phyloP scores from a whole-genome alignment of 2,113 vertebrate species.

The Nerophis lumbriciformis region DNA sequence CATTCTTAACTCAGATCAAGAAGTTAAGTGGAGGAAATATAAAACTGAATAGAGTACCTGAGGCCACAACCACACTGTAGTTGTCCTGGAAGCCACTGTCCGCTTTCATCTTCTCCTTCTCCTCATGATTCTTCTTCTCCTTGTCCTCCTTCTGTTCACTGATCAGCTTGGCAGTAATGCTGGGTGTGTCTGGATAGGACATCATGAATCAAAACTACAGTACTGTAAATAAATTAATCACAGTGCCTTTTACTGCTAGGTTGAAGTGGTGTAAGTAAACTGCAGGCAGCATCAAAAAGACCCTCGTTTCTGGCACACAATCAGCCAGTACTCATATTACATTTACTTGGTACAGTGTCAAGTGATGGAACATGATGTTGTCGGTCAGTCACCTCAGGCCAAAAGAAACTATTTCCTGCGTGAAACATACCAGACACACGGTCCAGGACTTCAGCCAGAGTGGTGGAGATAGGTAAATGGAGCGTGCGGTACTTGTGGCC shows the following conservation, averaged over 20 bases:
- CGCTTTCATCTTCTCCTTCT: slow-evolving; percentile 97
- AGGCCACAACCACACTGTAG: slow-evolving; percentile 97
- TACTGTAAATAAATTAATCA: no score
- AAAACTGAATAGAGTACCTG: slow-evolving; percentile 71
- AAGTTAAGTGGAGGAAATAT: not conserved
- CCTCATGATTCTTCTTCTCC: slow-evolving; percentile 98
- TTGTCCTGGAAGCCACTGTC: slow-evolving; percentile 98
- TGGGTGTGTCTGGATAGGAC: slow-evolving; percentile 83
- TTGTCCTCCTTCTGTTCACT: slow-evolving; percentile 98
- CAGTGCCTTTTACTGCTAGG: no score
- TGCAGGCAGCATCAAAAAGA: no score
- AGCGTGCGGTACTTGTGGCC: slow-evolving; percentile 99
- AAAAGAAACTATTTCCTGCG: not conserved
- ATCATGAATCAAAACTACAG: no score
- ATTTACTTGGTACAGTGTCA: not conserved
- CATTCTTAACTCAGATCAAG: not conserved
- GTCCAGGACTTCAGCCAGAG: slow-evolving; percentile 93
- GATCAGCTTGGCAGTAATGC: slow-evolving; percentile 97
- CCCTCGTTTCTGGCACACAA: no score
- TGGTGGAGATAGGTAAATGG: slow-evolving; percentile 94
- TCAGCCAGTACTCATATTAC: no score
- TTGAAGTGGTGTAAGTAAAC: no score
- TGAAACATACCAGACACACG: slow-evolving; percentile 86
- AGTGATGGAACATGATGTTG: not conserved
- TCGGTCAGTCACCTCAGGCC: no score